These are phyloP conservation scores for Psilanteris sp. DNA, from an alignment of 1,140 invertebrate species.

Conservation along the genomic window DNA sequence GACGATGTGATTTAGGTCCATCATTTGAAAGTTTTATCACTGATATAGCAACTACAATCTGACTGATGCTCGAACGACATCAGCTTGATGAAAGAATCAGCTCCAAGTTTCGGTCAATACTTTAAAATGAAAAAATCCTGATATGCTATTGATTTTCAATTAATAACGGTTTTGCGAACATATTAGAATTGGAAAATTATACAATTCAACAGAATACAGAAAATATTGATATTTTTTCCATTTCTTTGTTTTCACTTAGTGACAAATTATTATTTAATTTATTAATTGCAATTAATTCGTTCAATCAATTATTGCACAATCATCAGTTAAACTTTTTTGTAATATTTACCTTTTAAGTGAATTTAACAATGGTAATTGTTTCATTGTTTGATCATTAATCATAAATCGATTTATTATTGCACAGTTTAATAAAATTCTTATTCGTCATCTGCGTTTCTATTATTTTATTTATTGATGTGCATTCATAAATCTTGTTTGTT, in stretches of 20 bases:
- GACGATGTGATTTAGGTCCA: background rate
- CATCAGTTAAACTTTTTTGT: too few relatives aligned
- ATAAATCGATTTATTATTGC: too few relatives aligned
- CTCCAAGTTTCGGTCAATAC: constrained; percentile 24
- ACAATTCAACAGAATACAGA: background rate
- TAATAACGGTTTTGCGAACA: constrained; percentile 13
- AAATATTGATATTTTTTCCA: background rate
- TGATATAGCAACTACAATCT: background rate
- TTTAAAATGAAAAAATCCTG: constrained; percentile 1
- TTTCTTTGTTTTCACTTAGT: constrained; percentile 6
- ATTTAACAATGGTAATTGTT: too few relatives aligned
- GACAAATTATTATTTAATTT: background rate
- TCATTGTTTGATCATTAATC: too few relatives aligned
- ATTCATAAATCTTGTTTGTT: too few relatives aligned
- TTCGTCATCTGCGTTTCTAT: too few relatives aligned
- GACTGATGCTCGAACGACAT: background rate
- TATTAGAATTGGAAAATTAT: constrained; percentile 8
- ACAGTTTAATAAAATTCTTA: too few relatives aligned
- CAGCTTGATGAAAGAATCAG: constrained; percentile 1
- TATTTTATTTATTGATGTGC: too few relatives aligned
- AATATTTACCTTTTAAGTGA: too few relatives aligned
- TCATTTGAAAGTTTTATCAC: background rate
- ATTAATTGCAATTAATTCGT: too few relatives aligned
- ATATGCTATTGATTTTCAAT: constrained; percentile 9
- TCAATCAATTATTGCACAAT: too few relatives aligned